Conservation (phyloP, 1,140 invertebrate species). For the Agrypnia vestita region DNA sequence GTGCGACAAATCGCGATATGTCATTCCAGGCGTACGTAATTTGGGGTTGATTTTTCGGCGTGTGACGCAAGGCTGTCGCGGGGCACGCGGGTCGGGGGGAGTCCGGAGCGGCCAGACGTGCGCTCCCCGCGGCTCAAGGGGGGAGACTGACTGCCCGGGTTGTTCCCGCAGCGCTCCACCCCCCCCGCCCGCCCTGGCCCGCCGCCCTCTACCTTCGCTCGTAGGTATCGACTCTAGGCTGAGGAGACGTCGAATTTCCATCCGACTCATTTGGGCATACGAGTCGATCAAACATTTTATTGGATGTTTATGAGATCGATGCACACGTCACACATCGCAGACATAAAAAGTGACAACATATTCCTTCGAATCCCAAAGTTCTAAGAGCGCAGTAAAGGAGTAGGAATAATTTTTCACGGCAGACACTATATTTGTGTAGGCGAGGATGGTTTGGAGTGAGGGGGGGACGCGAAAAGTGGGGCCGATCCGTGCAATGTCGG, state of each 20-base stretch:
- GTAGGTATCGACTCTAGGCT: slow-evolving; percentile 12
- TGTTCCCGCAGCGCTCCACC: slow-evolving; percentile 22
- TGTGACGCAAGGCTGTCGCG: slow-evolving; percentile 8
- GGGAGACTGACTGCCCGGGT: slow-evolving; percentile 39
- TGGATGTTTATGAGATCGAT: no score
- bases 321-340: no score
- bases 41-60: slow-evolving; percentile 26
- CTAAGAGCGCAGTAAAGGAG: no score
- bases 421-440: no score
- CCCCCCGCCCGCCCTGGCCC: neutral
- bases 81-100: slow-evolving; percentile 9
- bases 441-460: no score
- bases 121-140: slow-evolving; percentile 5
- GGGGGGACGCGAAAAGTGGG: no score
- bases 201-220: slow-evolving; percentile 18
- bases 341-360: no score
- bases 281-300: neutral
- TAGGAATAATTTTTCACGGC: no score
- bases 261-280: slow-evolving; percentile 10
- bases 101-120: slow-evolving; percentile 23
- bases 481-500: no score
- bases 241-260: slow-evolving; percentile 12
- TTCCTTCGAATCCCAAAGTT: no score
- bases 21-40: slow-evolving; percentile 32
- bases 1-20: slow-evolving; percentile 40